A percentile compares a stretch with the other conserved stretches of the same genome.
These are phyloP conservation scores for Philopedon plagiatum DNA, from an alignment of 2,888 invertebrate species.

Conservation along the genomic window DNA sequence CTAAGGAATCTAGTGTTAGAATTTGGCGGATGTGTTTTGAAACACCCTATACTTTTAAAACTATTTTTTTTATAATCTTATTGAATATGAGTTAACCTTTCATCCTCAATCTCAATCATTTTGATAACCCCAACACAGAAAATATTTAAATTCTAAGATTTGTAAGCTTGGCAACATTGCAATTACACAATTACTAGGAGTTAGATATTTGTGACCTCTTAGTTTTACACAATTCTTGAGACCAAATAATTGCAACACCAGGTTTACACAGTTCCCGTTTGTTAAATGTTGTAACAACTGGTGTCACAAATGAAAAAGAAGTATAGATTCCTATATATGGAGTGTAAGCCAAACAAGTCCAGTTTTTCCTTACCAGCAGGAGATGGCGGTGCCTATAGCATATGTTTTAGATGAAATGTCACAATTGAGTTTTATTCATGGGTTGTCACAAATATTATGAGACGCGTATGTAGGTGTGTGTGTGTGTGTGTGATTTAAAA, in stretches of 20 bases:
- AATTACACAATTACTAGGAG: background rate
- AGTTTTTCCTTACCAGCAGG: background rate
- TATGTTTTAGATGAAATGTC: background rate
- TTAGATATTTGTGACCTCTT: background rate
- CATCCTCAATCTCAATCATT: no score
- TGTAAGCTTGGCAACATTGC: background rate
- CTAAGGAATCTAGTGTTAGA: background rate
- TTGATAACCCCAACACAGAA: background rate
- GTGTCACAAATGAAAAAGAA: constrained; percentile 1
- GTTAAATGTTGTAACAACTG: background rate
- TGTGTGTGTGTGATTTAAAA: no score
- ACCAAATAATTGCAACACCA: constrained; percentile 1
- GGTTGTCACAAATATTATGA: constrained; percentile 6
- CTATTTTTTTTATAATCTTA: no score
- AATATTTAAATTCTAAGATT: background rate
- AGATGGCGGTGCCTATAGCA: constrained; percentile 3
- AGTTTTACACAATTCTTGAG: background rate
- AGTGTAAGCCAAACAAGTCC: background rate
- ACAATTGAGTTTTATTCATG: constrained; percentile 16
- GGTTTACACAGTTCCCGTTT: background rate
- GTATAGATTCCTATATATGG: background rate
- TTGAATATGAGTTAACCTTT: no score
- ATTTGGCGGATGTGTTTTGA: background rate
- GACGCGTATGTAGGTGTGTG: background rate
- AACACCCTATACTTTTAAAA: no score